Conservation (phyloP, 2,797 vertebrate genomes). For the Acropternis orthonyx region DNA sequence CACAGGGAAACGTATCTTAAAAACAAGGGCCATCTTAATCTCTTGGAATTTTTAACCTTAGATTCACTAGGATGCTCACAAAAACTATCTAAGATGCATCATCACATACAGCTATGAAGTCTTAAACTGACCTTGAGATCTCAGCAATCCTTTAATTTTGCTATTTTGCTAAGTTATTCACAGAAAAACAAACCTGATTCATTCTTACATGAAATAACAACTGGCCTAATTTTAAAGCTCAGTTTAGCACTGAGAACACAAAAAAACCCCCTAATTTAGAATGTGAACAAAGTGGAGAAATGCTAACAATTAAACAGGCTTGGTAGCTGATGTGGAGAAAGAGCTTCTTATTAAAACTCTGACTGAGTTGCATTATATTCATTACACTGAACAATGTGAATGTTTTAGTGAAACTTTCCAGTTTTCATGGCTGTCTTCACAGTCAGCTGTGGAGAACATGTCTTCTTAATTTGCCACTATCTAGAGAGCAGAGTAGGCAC, state of each 20-base stretch:
- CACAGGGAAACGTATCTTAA: background rate
- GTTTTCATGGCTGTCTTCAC: background rate
- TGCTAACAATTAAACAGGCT: background rate
- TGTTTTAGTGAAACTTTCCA: background rate
- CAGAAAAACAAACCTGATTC: background rate
- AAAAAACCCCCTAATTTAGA: background rate
- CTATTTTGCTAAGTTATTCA: background rate
- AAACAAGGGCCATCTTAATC: background rate
- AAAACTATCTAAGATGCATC: background rate
- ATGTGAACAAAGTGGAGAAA: background rate
- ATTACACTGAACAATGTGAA: background rate
- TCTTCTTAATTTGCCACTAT: background rate
- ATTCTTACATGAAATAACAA: background rate
- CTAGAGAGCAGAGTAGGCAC: background rate
- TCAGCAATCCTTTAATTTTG: background rate
- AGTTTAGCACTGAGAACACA: background rate
- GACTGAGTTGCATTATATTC: background rate
- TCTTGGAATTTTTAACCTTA: background rate
- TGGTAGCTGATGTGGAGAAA: background rate
- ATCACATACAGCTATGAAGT: background rate
- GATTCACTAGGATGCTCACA: background rate
- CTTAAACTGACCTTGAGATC: constrained; percentile 4
- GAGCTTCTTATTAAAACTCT: background rate
- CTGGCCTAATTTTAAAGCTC: background rate
- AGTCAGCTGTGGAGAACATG: background rate